Evolutionary conservation across 2,113 vertebrate species (phyloP).

Genomic region (Rhinoderma darwinii): DNA sequence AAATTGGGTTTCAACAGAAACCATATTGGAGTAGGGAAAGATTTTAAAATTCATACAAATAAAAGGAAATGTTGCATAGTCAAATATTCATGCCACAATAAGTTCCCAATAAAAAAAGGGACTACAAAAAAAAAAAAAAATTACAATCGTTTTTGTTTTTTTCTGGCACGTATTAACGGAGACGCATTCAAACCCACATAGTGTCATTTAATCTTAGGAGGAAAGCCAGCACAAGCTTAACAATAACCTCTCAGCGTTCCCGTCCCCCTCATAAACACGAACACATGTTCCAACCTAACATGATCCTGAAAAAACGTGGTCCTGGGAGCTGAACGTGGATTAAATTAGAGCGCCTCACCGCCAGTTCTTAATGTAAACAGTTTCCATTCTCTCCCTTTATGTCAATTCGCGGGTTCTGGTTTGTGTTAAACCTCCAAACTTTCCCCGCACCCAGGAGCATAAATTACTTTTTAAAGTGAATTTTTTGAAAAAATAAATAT

Average conservation of each 20-base stretch:
- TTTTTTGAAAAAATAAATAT: neutral
- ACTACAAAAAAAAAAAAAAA: neutral
- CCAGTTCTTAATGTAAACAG: slow-evolving; percentile 35
- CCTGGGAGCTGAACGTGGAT: neutral
- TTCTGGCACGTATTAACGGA: neutral
- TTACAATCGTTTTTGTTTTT: neutral
- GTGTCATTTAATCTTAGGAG: neutral
- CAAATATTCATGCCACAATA: neutral
- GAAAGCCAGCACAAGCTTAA: slow-evolving; percentile 10
- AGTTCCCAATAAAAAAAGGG: neutral
- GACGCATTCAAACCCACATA: neutral
- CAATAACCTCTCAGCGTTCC: neutral
- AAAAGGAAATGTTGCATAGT: neutral
- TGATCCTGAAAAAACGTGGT: slow-evolving; percentile 13
- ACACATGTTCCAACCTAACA: slow-evolving; percentile 40
- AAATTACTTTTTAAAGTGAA: slow-evolving; percentile 25
- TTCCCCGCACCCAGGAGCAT: neutral
- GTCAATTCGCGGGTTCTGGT: slow-evolving; percentile 27
- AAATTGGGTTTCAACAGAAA: neutral
- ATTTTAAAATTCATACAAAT: neutral
- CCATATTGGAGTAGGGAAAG: neutral
- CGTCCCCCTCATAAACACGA: neutral
- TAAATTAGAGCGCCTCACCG: slow-evolving; percentile 34
- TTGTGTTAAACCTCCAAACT: slow-evolving; percentile 34
- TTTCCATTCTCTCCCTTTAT: slow-evolving; percentile 35